A percentile compares a stretch with the other conserved stretches of the same genome.
These are phyloP conservation scores for Salvelinus namaycush DNA, from an alignment of 2,113 vertebrate genomes.

Conservation along the genomic window DNA sequence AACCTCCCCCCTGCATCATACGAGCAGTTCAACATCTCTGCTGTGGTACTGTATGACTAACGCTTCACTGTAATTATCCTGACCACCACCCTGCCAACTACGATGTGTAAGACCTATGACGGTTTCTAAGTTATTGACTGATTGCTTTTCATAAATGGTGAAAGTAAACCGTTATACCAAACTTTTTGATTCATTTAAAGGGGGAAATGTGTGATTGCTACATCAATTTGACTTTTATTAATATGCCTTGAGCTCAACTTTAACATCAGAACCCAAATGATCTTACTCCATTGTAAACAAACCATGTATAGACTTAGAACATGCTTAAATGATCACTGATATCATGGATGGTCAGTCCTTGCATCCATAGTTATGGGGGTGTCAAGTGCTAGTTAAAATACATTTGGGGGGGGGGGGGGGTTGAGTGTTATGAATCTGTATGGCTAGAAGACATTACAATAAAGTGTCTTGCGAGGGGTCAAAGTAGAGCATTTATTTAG, in stretches of 20 bases:
- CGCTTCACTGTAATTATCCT: conserved; percentile 43
- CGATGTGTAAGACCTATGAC: conserved; percentile 71
- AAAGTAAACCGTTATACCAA: conserved; percentile 84
- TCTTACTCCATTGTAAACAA: conserved; percentile 46
- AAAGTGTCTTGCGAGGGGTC: conserved; percentile 2
- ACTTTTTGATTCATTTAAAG: background rate
- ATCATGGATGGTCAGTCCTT: too few relatives aligned
- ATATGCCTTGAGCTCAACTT: too few relatives aligned
- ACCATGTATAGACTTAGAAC: too few relatives aligned
- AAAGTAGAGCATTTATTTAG: conserved; percentile 5
- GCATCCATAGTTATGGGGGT: too few relatives aligned
- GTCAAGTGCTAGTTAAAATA: too few relatives aligned
- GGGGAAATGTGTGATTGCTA: too few relatives aligned
- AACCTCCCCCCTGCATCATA: background rate
- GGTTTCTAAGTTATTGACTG: conserved; percentile 79
- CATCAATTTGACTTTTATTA: too few relatives aligned
- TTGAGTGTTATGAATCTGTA: too few relatives aligned
- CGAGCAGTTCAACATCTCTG: conserved; percentile 19
- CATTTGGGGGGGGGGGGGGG: too few relatives aligned
- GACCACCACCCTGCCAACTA: conserved; percentile 63
- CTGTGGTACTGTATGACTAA: background rate
- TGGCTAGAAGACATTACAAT: background rate
- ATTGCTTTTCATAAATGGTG: conserved; percentile 84
- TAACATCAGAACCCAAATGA: too few relatives aligned
- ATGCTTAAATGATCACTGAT: too few relatives aligned